Percentiles rank a stretch among this genome's conserved stretches.
Conservation (phyloP, 2,797 vertebrate species). For the Tolypeutes matacus region DNA sequence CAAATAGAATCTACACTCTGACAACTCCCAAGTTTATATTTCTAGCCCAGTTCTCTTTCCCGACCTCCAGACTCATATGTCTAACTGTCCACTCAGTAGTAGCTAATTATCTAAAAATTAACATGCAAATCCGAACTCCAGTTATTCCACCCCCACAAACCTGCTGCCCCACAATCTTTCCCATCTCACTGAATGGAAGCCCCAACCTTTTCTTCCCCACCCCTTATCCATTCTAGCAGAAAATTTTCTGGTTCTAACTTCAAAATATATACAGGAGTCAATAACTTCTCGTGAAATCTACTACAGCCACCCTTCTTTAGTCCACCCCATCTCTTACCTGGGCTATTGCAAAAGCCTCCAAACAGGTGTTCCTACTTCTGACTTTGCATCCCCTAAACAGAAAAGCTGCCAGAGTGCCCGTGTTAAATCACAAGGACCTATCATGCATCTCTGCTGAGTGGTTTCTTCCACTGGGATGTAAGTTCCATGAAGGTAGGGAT, state of each 20-base stretch:
- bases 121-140: neutral
- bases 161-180: neutral
- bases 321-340: neutral
- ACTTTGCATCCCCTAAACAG: too few relatives aligned
- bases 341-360: neutral
- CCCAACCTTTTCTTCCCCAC: neutral
- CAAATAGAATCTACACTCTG: neutral
- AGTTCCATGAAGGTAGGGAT: neutral
- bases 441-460: neutral
- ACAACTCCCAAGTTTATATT: neutral
- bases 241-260: neutral
- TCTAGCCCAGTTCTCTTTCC: neutral
- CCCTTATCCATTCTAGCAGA: neutral
- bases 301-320: neutral
- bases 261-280: neutral
- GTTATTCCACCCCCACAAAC: neutral
- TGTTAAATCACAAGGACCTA: neutral
- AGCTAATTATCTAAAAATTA: neutral
- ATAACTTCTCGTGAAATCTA: neutral
- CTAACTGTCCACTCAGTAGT: neutral
- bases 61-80: neutral
- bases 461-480: neutral
- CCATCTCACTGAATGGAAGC: neutral
- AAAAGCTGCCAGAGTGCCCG: fast-evolving
- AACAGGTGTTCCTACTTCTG: neutral